Conservation (phyloP, 2,888 invertebrate genomes). For the Agrochola circellaris region DNA sequence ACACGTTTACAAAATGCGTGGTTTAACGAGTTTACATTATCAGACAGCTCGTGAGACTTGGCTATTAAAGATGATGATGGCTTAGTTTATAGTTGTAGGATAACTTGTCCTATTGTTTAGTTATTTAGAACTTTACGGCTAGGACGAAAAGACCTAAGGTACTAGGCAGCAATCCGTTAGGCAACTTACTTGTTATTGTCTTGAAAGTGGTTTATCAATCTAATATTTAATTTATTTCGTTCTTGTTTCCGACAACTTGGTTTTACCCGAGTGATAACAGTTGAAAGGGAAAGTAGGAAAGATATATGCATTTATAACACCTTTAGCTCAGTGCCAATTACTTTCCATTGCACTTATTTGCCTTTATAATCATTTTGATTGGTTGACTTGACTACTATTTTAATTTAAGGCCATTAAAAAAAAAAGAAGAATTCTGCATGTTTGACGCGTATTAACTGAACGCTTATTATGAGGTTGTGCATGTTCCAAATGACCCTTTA, state of each 20-base stretch:
- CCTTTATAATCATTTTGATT: conserved; percentile 14
- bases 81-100: not conserved
- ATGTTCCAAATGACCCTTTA: too few relatives aligned
- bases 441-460: too few relatives aligned
- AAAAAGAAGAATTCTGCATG: not conserved
- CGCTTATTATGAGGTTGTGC: too few relatives aligned
- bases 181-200: too few relatives aligned
- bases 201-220: conserved; percentile 9
- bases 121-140: not conserved
- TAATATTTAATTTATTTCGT: not conserved
- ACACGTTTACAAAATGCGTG: not conserved
- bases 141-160: not conserved
- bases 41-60: not conserved
- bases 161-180: not conserved
- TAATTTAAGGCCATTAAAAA: not conserved
- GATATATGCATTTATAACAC: not conserved
- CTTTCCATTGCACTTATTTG: conserved; percentile 34
- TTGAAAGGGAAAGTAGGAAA: conserved; percentile 28
- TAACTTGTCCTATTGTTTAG: not conserved
- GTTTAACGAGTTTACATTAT: not conserved
- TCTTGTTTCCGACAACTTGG: conserved; percentile 15
- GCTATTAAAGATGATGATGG: too few relatives aligned
- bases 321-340: conserved; percentile 22
- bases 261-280: conserved; percentile 1
- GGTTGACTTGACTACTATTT: not conserved